Evolutionary conservation across 2,797 vertebrate genomes (phyloP).

Genomic region (Botia almorhae): DNA sequence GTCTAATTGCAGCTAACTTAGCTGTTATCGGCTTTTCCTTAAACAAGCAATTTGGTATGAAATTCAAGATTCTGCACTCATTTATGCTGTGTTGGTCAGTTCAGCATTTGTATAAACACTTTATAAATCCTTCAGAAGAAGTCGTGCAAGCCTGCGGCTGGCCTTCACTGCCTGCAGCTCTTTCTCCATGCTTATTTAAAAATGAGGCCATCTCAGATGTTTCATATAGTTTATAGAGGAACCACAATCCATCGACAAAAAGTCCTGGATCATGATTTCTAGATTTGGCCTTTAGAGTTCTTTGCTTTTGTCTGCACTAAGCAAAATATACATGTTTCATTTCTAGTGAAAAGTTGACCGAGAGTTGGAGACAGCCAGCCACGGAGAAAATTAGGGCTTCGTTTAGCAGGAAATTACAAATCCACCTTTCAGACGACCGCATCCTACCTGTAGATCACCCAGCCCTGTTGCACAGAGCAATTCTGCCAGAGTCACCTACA

Average conservation of each 20-base stretch:
- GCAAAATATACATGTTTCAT: constrained; percentile 64
- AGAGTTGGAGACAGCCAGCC: constrained; percentile 42
- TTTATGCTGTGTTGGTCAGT: constrained; percentile 64
- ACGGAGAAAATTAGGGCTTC: constrained; percentile 37
- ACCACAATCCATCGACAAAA: constrained; percentile 67
- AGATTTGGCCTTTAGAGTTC: constrained; percentile 51
- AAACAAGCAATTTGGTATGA: constrained; percentile 68
- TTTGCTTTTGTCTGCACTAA: constrained; percentile 57
- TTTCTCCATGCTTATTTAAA: constrained; percentile 67
- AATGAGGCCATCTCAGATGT: constrained; percentile 72
- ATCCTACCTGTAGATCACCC: constrained; percentile 58
- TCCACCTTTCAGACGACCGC: constrained; percentile 58
- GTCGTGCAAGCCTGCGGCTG: constrained; percentile 37
- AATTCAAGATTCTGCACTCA: constrained; percentile 67
- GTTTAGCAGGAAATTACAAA: constrained; percentile 64
- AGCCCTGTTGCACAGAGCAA: constrained; percentile 6
- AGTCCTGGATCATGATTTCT: constrained; percentile 49
- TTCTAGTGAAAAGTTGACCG: constrained; percentile 31
- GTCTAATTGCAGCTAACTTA: constrained; percentile 70
- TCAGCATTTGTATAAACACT: constrained; percentile 72
- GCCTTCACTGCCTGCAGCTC: constrained; percentile 55
- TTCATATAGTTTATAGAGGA: constrained; percentile 70
- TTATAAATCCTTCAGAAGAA: constrained; percentile 70
- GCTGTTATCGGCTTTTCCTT: constrained; percentile 75
- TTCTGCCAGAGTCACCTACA: constrained; percentile 11